Evolutionary conservation across 2,888 invertebrate species (phyloP).

Genomic region (Drosophila pseudotalamancana): DNA sequence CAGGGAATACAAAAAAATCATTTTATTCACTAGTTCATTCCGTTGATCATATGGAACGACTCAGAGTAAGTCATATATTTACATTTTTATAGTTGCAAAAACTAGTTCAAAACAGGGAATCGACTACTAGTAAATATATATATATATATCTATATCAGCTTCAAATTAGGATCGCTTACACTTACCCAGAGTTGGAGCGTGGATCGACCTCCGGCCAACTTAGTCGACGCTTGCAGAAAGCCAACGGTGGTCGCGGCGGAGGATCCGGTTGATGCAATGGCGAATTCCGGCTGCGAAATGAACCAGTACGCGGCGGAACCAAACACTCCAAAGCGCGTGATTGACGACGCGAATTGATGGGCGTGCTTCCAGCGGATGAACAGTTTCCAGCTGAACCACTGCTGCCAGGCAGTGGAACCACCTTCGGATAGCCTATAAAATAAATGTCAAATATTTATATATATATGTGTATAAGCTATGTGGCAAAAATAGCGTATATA

Average conservation of each 20-base stretch:
- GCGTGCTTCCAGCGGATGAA: conserved; percentile 68
- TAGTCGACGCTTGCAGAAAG: conserved; percentile 90
- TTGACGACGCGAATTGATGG: conserved; percentile 82
- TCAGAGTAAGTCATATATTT: too few relatives aligned
- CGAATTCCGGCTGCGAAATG: conserved; percentile 85
- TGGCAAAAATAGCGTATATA: too few relatives aligned
- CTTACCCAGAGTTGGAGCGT: conserved; percentile 93
- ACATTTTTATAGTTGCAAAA: too few relatives aligned
- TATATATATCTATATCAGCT: neutral
- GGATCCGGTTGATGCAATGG: conserved; percentile 83
- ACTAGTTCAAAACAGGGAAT: too few relatives aligned
- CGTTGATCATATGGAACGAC: too few relatives aligned
- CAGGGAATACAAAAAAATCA: too few relatives aligned
- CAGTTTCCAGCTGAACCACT: conserved; percentile 85
- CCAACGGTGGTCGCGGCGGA: conserved; percentile 88
- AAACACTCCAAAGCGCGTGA: conserved; percentile 89
- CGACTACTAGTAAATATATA: neutral
- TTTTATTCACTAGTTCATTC: too few relatives aligned
- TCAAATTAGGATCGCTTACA: conserved; percentile 53
- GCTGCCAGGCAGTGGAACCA: conserved; percentile 89
- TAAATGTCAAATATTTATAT: neutral
- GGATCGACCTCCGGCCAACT: conserved; percentile 95
- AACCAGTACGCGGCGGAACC: conserved; percentile 86
- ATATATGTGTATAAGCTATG: neutral
- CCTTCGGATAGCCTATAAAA: conserved; percentile 88